Conservation (phyloP, 2,113 vertebrate species). For the Hyperoodon ampullatus region DNA sequence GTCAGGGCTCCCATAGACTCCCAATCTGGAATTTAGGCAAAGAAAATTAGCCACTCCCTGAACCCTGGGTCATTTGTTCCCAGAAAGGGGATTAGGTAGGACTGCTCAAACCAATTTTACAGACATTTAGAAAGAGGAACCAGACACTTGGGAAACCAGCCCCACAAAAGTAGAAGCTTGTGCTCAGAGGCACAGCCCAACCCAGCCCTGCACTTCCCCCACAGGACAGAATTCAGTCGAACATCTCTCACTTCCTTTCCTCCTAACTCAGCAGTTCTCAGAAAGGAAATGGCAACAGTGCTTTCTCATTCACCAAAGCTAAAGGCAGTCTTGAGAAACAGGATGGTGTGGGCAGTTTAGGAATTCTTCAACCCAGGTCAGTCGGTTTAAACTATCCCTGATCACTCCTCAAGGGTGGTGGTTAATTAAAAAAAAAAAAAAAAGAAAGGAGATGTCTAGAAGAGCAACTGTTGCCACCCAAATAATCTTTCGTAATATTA, state of each 20-base stretch:
- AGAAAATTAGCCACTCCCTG: background rate
- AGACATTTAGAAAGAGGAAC: background rate
- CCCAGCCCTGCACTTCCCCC: background rate
- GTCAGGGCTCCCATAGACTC: background rate
- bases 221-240: background rate
- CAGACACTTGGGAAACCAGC: background rate
- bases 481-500: background rate
- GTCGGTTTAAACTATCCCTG: background rate
- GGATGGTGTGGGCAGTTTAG: background rate
- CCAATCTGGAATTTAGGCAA: background rate
- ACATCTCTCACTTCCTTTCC: constrained; percentile 48
- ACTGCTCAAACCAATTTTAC: background rate
- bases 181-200: background rate
- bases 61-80: background rate
- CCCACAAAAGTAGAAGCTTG: background rate
- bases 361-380: background rate
- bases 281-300: constrained; percentile 39
- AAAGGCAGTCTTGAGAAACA: constrained; percentile 28
- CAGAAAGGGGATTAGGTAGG: background rate
- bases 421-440: background rate
- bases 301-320: constrained; percentile 42
- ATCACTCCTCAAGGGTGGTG: background rate
- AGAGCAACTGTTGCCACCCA: background rate
- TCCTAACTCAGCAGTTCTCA: constrained; percentile 22
- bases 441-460: background rate